Conservation (phyloP, 2,797 vertebrate genomes). For the Hypotaenidia okinawae region DNA sequence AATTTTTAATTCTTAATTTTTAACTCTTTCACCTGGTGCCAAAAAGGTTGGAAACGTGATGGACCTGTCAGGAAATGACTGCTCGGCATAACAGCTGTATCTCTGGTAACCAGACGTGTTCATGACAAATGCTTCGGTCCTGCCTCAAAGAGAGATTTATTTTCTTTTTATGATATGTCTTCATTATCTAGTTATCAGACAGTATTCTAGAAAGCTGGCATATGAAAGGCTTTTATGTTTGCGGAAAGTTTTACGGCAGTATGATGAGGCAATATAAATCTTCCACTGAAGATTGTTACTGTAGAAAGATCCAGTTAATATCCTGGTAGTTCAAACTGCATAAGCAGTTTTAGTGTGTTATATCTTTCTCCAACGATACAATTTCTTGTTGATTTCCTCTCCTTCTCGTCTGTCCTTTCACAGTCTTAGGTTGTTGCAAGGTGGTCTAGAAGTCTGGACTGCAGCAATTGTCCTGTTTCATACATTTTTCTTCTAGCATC, state of each 20-base stretch:
- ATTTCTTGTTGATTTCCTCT: not conserved
- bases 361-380: not conserved
- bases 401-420: not conserved
- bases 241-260: not conserved
- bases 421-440: not conserved
- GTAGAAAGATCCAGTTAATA: not conserved
- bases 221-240: slow-evolving; percentile 14
- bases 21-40: slow-evolving; percentile 14
- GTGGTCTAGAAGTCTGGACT: not conserved
- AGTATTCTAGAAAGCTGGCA: slow-evolving; percentile 17
- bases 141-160: slow-evolving; percentile 8
- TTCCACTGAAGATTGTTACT: not conserved
- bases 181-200: slow-evolving; percentile 57
- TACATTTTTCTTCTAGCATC: not conserved
- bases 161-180: slow-evolving; percentile 54
- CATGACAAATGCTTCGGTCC: slow-evolving; percentile 3
- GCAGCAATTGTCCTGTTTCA: not conserved
- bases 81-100: slow-evolving; percentile 47
- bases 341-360: not conserved
- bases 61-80: slow-evolving; percentile 74
- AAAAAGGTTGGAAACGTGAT: slow-evolving; percentile 75
- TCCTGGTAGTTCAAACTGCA: not conserved
- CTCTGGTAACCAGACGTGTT: slow-evolving; percentile 45
- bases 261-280: not conserved
- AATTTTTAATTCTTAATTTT: not conserved